A percentile compares a stretch with the other conserved stretches of the same genome.
Evolutionary conservation across 2,797 vertebrate species (phyloP).

Genomic region (Poeciliopsis infans): DNA sequence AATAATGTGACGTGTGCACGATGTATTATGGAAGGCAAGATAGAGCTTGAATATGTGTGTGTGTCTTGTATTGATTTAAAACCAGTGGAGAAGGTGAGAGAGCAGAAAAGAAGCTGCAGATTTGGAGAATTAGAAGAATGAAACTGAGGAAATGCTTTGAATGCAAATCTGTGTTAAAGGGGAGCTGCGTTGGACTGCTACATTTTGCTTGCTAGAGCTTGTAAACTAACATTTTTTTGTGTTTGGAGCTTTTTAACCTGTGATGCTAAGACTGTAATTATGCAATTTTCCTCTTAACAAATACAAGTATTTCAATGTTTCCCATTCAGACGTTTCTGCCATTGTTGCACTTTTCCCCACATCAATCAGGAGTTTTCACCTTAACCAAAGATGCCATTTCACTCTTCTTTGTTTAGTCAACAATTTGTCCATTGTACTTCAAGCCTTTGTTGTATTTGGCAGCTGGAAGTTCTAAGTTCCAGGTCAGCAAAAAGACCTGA

Average conservation of each 20-base stretch:
- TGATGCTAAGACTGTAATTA: background rate
- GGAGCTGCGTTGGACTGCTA: background rate
- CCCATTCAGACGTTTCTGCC: background rate
- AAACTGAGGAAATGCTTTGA: background rate
- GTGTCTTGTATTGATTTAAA: background rate
- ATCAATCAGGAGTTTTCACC: background rate
- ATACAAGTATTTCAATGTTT: background rate
- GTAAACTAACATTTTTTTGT: background rate
- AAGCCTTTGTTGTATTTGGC: background rate
- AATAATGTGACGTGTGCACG: constrained; percentile 21
- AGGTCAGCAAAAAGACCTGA: background rate
- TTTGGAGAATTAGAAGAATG: background rate
- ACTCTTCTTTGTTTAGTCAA: background rate
- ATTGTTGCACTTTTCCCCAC: background rate
- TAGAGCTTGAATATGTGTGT: constrained; percentile 9
- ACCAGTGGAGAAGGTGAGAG: background rate
- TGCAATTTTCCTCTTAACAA: background rate
- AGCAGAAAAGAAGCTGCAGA: background rate
- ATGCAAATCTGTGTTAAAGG: constrained; percentile 3
- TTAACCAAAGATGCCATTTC: background rate
- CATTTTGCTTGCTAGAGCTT: background rate
- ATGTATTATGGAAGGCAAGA: background rate
- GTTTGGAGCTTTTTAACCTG: background rate
- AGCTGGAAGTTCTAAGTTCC: background rate
- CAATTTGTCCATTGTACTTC: background rate